phyloP scores from a whole-genome alignment of 1,140 invertebrate genomes.

The Bradysia coprophila region DNA sequence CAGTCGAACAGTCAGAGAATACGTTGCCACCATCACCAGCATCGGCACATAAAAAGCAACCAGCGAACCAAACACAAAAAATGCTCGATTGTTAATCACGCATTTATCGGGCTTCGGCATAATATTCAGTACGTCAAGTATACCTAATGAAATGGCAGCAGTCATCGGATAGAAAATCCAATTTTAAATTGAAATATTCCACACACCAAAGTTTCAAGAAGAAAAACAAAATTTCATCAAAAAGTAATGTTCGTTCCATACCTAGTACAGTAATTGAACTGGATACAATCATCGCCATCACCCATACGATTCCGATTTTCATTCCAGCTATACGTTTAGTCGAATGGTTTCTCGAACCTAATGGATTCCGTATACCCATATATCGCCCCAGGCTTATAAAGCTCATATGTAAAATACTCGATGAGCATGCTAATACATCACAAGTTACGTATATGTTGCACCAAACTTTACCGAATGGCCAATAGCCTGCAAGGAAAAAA shows the following conservation, averaged over 20 bases:
- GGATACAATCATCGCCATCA: conserved; percentile 68
- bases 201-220: not conserved
- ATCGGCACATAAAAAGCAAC: conserved; percentile 88
- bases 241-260: no score
- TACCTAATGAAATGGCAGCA: no score
- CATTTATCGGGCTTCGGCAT: conserved; percentile 55
- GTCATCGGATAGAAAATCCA: no score
- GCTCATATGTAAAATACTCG: conserved; percentile 94
- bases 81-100: conserved; percentile 70
- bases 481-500: conserved; percentile 76
- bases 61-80: conserved; percentile 75
- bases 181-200: not conserved
- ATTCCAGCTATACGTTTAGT: conserved; percentile 60
- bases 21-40: conserved; percentile 77
- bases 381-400: conserved; percentile 88
- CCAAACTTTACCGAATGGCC: conserved; percentile 72
- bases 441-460: conserved; percentile 88
- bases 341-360: conserved; percentile 57
- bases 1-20: conserved; percentile 71
- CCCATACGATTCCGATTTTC: conserved; percentile 71
- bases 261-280: conserved; percentile 76
- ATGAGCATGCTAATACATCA: conserved; percentile 86
- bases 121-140: conserved; percentile 52
- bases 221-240: no score
- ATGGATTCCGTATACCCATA: conserved; percentile 74